These are phyloP conservation scores for Apeltes quadracus DNA, from an alignment of 2,113 vertebrate genomes.

Conservation along the genomic window DNA sequence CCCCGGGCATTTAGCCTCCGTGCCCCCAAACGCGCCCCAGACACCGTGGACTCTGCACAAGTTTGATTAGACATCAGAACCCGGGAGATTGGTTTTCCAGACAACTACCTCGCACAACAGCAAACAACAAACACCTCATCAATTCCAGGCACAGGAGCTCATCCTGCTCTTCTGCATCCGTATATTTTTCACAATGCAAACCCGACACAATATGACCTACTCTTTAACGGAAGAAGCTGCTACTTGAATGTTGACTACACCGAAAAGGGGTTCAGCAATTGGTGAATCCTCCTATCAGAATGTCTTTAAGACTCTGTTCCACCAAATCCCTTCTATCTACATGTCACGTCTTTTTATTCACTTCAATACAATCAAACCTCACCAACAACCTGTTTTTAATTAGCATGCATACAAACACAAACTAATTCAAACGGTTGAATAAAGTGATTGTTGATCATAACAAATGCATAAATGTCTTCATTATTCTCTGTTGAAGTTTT, in stretches of 20 bases:
- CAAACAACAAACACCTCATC: not conserved
- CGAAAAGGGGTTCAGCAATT: not conserved
- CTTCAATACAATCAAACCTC: not conserved
- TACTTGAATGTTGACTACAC: not conserved
- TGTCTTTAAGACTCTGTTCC: not conserved
- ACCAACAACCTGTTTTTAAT: not conserved
- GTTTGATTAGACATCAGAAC: not conserved
- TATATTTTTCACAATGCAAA: not conserved
- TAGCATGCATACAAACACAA: not conserved
- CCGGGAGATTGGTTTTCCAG: not conserved
- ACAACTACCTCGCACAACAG: not conserved
- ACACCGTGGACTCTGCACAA: not conserved
- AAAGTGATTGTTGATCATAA: not conserved
- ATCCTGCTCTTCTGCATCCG: not conserved
- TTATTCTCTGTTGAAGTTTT: not conserved
- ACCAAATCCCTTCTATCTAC: not conserved
- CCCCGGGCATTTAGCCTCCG: not conserved
- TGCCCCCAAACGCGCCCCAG: not conserved
- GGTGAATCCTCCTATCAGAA: not conserved
- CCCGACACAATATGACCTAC: not conserved
- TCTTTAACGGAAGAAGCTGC: not conserved
- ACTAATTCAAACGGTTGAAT: not conserved
- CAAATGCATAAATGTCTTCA: constrained; percentile 3
- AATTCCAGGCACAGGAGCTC: not conserved
- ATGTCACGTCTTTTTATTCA: not conserved